These are phyloP conservation scores for Lasioglossum lativentre DNA, from an alignment of 2,888 invertebrate species.

Conservation along the genomic window DNA sequence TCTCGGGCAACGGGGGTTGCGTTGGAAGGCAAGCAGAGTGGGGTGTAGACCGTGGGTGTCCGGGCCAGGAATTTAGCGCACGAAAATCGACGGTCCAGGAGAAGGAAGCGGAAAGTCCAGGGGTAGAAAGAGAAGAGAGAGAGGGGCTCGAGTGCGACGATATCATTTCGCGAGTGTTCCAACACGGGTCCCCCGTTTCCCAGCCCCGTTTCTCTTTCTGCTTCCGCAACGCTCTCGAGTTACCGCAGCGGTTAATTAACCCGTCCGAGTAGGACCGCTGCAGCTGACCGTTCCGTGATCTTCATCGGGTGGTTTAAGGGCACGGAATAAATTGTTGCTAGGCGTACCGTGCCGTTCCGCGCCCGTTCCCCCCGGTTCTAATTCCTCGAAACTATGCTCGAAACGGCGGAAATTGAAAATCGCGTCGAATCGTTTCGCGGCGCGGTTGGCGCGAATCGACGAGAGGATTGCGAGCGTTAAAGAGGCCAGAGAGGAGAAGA, in stretches of 20 bases:
- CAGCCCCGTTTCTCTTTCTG: conserved; percentile 2
- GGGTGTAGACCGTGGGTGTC: conserved; percentile 35
- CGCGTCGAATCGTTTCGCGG: conserved; percentile 52
- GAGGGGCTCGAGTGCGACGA: conserved; percentile 13
- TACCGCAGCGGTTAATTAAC: conserved; percentile 63
- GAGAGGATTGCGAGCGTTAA: conserved; percentile 5
- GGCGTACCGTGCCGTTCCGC: not conserved
- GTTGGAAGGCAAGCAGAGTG: conserved; percentile 5
- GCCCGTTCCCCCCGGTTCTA: not conserved
- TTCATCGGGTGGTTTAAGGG: conserved; percentile 45
- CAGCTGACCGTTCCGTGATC: conserved; percentile 51
- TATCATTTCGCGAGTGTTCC: conserved; percentile 39
- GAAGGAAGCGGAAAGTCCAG: not conserved
- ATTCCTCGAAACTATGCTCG: conserved; percentile 6
- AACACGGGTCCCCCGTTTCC: not conserved
- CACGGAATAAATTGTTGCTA: conserved; percentile 14
- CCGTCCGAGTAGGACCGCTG: conserved; percentile 38
- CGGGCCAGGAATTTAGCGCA: conserved; percentile 37
- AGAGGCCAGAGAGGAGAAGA: conserved; percentile 15
- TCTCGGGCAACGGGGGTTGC: conserved; percentile 26
- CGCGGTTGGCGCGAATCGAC: conserved; percentile 18
- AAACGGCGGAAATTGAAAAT: conserved; percentile 18
- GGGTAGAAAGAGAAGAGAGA: not conserved
- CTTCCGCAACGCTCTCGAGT: conserved; percentile 37
- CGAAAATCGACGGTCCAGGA: conserved; percentile 28